Conservation (phyloP, 2,113 vertebrate genomes). For the Brevimyrus niger region DNA sequence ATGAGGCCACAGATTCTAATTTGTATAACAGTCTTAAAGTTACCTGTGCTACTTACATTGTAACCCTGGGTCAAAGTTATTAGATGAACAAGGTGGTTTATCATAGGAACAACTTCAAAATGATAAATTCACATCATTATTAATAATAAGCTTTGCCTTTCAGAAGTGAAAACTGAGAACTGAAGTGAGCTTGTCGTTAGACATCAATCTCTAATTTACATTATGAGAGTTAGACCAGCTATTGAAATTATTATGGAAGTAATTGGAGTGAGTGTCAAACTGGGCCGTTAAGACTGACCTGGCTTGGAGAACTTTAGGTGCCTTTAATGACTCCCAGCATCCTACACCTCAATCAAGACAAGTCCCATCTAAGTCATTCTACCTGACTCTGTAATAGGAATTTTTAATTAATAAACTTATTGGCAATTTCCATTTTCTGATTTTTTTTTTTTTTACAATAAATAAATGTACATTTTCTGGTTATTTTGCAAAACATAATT, state of each 20-base stretch:
- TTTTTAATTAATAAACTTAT: not conserved
- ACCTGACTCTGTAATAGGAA: not conserved
- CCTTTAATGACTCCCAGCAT: not conserved
- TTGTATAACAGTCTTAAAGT: not conserved
- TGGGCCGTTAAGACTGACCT: not conserved
- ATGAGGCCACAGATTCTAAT: not conserved
- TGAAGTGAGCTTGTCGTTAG: not conserved
- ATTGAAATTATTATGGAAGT: not conserved
- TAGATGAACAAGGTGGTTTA: not conserved
- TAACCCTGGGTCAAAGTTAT: not conserved
- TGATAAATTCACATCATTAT: not conserved
- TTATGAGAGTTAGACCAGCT: not conserved
- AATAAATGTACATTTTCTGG: not conserved
- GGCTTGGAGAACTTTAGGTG: not conserved
- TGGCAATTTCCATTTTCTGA: not conserved
- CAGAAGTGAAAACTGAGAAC: not conserved
- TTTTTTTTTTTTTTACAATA: not conserved
- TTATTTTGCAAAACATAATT: not conserved
- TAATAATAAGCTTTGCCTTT: not conserved
- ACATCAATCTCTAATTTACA: not conserved
- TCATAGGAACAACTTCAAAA: not conserved
- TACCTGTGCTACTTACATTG: not conserved
- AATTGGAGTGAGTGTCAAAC: not conserved
- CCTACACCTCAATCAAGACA: not conserved
- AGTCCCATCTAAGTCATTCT: not conserved